phyloP scores from a whole-genome alignment of 2,888 invertebrate species.

The Drosophila maculinotata region DNA sequence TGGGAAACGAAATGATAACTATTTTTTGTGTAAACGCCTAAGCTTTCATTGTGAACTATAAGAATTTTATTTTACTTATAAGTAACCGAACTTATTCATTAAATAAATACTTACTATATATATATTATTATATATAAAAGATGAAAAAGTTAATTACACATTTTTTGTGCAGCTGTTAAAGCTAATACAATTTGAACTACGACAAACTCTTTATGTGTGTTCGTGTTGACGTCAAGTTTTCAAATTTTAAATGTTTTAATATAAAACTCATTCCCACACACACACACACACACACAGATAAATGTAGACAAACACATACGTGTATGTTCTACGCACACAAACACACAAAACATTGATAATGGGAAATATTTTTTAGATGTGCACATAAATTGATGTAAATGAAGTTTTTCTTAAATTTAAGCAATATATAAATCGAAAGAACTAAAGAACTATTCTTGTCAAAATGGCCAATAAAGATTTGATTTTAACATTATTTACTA shows the following conservation, averaged over 20 bases:
- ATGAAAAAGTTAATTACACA: conserved; percentile 38
- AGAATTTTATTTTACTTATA: conserved; percentile 64
- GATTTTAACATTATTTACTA: conserved; percentile 48
- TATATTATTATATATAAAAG: conserved; percentile 18
- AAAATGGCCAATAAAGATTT: conserved; percentile 84
- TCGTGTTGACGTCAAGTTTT: conserved; percentile 48
- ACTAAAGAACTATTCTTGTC: conserved; percentile 83
- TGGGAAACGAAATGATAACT: conserved; percentile 22
- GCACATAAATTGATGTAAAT: conserved; percentile 60
- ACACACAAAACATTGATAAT: conserved; percentile 24
- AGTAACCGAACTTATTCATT: conserved; percentile 45
- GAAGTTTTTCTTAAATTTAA: conserved; percentile 49
- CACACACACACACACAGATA: conserved; percentile 35
- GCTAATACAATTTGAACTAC: conserved; percentile 48
- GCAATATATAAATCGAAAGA: conserved; percentile 54
- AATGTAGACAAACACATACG: background rate
- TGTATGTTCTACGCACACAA: conserved; percentile 6
- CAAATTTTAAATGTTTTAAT: conserved; percentile 55
- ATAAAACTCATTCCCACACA: conserved; percentile 53
- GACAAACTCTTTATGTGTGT: conserved; percentile 54
- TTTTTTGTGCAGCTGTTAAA: conserved; percentile 52
- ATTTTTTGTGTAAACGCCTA: conserved; percentile 62
- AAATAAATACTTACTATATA: conserved; percentile 36
- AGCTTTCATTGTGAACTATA: conserved; percentile 67
- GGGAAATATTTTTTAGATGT: conserved; percentile 53